Evolutionary conservation across 35 echinoderm and acorn worm genomes (phyloP), one percentile per base, ranked within the genome.

Genomic region (Eucidaris tribuloides): DNA sequence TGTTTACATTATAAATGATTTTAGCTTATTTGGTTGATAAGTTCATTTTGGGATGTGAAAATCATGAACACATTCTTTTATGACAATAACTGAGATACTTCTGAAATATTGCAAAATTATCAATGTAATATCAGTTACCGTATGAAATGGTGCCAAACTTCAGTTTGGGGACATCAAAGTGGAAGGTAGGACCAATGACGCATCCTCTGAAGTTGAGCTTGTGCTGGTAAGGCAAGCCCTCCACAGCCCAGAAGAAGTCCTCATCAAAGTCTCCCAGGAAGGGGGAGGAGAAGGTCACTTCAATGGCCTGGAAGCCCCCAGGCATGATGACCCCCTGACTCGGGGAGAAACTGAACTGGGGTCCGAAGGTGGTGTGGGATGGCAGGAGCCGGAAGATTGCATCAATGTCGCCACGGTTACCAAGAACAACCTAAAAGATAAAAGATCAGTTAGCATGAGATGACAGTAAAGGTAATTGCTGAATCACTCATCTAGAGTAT

Each of bases 141-240:
- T 99, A 99, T 61, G 96, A 93, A 30, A 99, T 62, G 6, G 96
- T 93, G 5, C 91, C 91, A 93, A 93, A 99, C 61, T 99, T 99
- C 24, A 99, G 66, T 40, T 90, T 89, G 6, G 90, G 96, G 15
- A 90, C 68, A 83, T 99, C 96, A 88, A 99, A 99, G 66, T 99
- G 96, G 58, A 99, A 99, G 5, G 96, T 99, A 33, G 96, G 96
- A 23, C 96, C 96, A 65, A 99, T 99, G 40, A 99, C 96, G 23
- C 79, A 82, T 29, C 96, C 96, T 64, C 81, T 99, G 83, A 93
- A 90, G 83, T 90, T 77, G 39, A 99, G 58, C 42, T 93, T 82
- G 20, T 93, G 84, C 77, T 90, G 89, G 27, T 64, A 62, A 60
- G 96, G 96, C 13, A 89, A 60, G 9, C 96, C 96, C 34, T 90